Evolutionary conservation across 2,888 invertebrate genomes (phyloP).

Genomic region (Lepidochitona cinerea): DNA sequence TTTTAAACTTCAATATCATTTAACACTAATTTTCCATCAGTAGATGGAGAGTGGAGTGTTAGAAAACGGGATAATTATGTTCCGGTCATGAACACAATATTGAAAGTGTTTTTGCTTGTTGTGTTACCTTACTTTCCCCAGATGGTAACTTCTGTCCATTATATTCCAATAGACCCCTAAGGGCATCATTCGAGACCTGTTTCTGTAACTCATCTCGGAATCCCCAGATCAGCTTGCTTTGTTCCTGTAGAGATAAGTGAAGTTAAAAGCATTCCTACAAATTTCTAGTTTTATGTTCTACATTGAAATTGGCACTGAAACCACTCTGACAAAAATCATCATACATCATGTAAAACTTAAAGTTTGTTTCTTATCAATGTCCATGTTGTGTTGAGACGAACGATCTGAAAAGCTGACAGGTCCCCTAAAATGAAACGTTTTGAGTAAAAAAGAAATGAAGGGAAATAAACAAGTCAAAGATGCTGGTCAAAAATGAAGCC

Average conservation of each 20-base stretch:
- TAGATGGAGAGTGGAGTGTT: too few relatives aligned
- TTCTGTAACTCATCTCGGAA: conserved; percentile 78
- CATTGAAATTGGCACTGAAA: too few relatives aligned
- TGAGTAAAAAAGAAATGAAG: too few relatives aligned
- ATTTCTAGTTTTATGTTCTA: not conserved
- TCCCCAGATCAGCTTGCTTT: conserved; percentile 81
- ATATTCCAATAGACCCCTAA: conserved; percentile 77
- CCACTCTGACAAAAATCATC: too few relatives aligned
- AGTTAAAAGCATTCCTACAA: not conserved
- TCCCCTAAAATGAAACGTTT: too few relatives aligned
- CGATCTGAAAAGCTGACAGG: too few relatives aligned
- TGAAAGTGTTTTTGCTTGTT: too few relatives aligned
- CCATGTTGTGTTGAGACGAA: too few relatives aligned
- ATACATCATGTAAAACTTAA: not conserved
- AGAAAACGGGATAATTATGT: not conserved
- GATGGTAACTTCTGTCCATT: conserved; percentile 82
- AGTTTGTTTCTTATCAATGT: not conserved
- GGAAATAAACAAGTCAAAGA: too few relatives aligned
- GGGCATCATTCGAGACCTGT: conserved; percentile 76
- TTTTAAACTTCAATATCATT: too few relatives aligned
- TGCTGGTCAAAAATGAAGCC: too few relatives aligned
- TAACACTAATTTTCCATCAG: too few relatives aligned
- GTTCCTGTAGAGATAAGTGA: conserved; percentile 78
- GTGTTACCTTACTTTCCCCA: conserved; percentile 80
- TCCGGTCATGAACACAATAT: not conserved